A percentile compares a stretch with the other conserved stretches of the same genome.
Evolutionary conservation across 2,888 invertebrate species (phyloP).

Genomic region (Amaurobius ferox): DNA sequence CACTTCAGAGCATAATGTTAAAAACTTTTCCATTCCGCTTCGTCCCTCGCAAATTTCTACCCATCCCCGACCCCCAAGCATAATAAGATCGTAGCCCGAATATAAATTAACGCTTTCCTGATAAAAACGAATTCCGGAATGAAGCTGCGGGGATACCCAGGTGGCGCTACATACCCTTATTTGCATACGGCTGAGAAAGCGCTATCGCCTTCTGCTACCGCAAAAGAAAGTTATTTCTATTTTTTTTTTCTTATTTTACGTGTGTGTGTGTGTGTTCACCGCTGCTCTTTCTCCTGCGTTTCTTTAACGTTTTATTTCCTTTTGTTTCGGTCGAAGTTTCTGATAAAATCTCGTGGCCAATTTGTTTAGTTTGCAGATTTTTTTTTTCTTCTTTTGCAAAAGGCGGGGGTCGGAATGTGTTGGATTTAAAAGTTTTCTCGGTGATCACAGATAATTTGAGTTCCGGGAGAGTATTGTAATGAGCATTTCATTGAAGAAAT

Average conservation of each 20-base stretch:
- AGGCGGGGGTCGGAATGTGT: too few species aligned
- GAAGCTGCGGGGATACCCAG: constrained; percentile 46
- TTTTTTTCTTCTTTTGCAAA: constrained; percentile 1
- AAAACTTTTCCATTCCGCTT: background rate
- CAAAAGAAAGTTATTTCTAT: background rate
- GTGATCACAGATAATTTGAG: too few species aligned
- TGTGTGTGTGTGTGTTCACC: too few species aligned
- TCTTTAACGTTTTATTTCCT: constrained; percentile 13
- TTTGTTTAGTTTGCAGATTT: background rate
- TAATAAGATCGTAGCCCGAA: constrained; percentile 8
- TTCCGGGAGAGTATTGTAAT: too few species aligned
- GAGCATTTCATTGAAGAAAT: too few species aligned
- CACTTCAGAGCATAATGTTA: background rate
- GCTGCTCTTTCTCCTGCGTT: background rate
- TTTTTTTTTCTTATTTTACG: too few species aligned
- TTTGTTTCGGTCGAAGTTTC: constrained; percentile 20
- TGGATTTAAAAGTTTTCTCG: too few species aligned
- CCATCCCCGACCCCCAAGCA: background rate
- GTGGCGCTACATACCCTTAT: constrained; percentile 37
- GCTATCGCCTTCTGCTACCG: constrained; percentile 28
- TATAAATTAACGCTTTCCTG: constrained; percentile 56
- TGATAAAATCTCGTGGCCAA: background rate
- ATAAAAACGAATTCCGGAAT: constrained; percentile 43
- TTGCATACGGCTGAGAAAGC: constrained; percentile 48
- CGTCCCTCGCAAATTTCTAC: background rate